Evolutionary conservation across 2,113 vertebrate species (phyloP).

Genomic region (Heterochromis multidens): DNA sequence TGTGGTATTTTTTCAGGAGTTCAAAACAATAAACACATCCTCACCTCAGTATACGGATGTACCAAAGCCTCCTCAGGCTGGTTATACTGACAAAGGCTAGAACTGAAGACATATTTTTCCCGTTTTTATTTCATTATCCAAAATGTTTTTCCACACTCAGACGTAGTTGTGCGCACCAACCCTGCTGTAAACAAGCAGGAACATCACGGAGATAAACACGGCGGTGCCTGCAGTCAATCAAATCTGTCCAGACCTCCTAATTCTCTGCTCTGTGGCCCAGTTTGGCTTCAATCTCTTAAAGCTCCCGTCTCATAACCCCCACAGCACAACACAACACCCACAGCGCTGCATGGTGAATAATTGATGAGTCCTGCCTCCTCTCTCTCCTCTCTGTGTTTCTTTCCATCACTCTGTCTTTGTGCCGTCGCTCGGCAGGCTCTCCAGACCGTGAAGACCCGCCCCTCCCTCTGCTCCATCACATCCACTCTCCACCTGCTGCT

Average conservation of each 20-base stretch:
- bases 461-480: constrained; percentile 7
- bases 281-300: constrained; percentile 51
- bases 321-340: neutral
- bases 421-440: neutral
- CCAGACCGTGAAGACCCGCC: neutral
- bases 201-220: neutral
- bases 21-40: no score
- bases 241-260: constrained; percentile 36
- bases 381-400: constrained; percentile 27
- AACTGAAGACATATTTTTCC: neutral
- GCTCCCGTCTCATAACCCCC: neutral
- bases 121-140: neutral
- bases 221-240: constrained; percentile 14
- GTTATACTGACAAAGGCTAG: neutral
- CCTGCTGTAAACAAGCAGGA: neutral
- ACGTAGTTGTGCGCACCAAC: neutral
- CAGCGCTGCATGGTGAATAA: constrained; percentile 65
- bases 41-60: neutral
- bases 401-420: constrained; percentile 62
- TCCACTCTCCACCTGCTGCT: constrained; percentile 45
- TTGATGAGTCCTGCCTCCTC: constrained; percentile 64
- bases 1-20: no score
- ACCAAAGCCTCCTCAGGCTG: neutral
- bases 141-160: neutral
- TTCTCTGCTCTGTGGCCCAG: constrained; percentile 41